Percentiles rank a stretch among this genome's conserved stretches.
These are phyloP conservation scores for Urocolius indicus DNA, from an alignment of 2,113 vertebrate species.

Conservation along the genomic window DNA sequence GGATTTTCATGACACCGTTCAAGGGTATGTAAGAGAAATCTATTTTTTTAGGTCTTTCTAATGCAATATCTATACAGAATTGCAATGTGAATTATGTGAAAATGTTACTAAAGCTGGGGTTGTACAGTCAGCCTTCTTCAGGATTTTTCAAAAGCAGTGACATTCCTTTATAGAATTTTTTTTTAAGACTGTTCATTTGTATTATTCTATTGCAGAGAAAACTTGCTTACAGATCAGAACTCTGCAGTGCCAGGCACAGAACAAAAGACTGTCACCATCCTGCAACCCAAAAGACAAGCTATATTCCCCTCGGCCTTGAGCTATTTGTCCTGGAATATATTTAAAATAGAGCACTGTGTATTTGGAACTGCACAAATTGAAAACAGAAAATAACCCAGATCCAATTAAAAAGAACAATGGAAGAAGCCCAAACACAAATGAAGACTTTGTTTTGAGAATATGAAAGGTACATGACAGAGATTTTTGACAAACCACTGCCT, in stretches of 20 bases:
- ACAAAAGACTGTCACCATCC: background rate
- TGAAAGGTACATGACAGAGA: background rate
- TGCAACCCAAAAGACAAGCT: background rate
- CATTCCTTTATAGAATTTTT: background rate
- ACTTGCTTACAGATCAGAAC: background rate
- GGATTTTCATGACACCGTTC: background rate
- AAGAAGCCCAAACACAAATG: background rate
- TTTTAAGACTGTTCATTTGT: background rate
- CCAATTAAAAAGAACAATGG: background rate
- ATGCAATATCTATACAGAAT: background rate
- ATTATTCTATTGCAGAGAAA: background rate
- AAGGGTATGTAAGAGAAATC: background rate
- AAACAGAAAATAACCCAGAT: background rate
- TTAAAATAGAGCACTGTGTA: background rate
- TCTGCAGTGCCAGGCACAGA: background rate
- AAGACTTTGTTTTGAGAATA: background rate
- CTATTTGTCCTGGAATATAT: background rate
- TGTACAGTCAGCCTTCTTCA: background rate
- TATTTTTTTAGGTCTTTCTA: background rate
- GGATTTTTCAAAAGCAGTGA: slow-evolving; percentile 9
- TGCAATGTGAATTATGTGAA: background rate
- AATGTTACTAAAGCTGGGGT: background rate
- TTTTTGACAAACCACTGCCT: background rate
- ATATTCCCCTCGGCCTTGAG: background rate
- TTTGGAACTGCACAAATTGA: background rate